Evolutionary conservation across 2,888 invertebrate species (phyloP), one percentile per base, ranked within the genome.

Genomic region (Lumbricus terrestris): DNA sequence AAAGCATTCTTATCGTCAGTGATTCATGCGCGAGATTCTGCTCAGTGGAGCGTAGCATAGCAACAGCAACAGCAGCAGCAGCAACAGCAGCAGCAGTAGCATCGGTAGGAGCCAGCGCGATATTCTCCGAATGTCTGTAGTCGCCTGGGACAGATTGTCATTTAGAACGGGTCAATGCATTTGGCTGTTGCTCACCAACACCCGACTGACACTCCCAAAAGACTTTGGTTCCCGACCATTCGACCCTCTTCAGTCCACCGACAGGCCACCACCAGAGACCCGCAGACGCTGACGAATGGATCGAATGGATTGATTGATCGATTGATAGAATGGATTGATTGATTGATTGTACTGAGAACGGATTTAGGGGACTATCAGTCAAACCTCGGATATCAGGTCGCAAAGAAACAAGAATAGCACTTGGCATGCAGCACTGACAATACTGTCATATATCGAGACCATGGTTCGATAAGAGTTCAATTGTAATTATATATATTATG

Each of bases 231-330:
- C 69, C n/a, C 13, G 69, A 69, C 69, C 69, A n/a, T 69, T 69
- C 69, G 69, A 29, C 8, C 29, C 54, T n/a, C n/a, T n/a, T 69
- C 69, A 69, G 69, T 6, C 29, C n/a, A n/a, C n/a, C 69, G 11
- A 69, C 69, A n/a, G 69, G 8, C 20, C 29, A n/a, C 69, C 69
- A n/a, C 69, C 8, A n/a, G n/a, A 69, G 69, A 11, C 29, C 4
- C 2, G n/a, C n/a, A 40, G n/a, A 8, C 1, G n/a, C 69, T 69
- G 69, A 69, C 1, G 69, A 69, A n/a, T n/a, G n/a, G 69, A 11
- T 69, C 69, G 69, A n/a, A 69, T 69, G 69, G n/a, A n/a, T 69
- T 69, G 69, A 69, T n/a, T 69, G 69, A 69, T 69, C n/a, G 69
- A 11, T n/a, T n/a, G 8, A n/a, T n/a, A n/a, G 69, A 69, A 69